Evolutionary conservation across 2,113 vertebrate species (phyloP), one percentile per base, ranked within the genome.

Genomic region (Apistogramma diplotaenia): DNA sequence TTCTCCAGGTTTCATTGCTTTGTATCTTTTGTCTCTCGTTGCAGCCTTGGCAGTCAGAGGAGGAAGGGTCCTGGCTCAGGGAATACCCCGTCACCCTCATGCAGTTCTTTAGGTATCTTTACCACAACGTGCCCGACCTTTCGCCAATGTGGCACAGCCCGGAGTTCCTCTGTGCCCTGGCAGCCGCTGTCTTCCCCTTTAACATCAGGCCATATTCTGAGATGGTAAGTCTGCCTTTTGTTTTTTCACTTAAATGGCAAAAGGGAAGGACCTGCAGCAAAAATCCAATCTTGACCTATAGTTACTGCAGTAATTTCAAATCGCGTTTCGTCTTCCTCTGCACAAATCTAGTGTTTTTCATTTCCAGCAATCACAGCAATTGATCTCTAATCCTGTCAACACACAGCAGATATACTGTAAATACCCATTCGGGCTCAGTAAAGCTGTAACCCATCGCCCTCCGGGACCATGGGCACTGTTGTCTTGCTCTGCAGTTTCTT

Each of bases 1-100:
- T 49, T 7, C 58, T 65, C 23, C 37, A 18, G 37, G 37, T 27
- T 67, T 46, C 15, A 67, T 46, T 46, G 21, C 37, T 15, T 43
- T 43, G 61, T 37, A 27, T 27, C 6, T 31, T 46, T 15, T 77
- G 19, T 81, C 3, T 85, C 5, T 70, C 18, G 37, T 27, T 61
- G 13, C 90, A 99, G 98, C 98, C 98, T 0, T 99, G 98, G 98
- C 98, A 99, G 89, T 99, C 98, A 0, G 98, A 99, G 92, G 98
- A 99, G 86, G 98, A 99, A 83, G 98, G 98, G 0, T 99, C 98
- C 21, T 99, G 98, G 98, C 96, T 99, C 53, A 95, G 98, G 62
- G 98, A 99, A 79, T 99, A 99, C 60, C 98, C 98, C 0, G 97
- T 99, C 84, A 99, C 98, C 1, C 92, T 99, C 92, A 99, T 99